Evolutionary conservation across 2,797 vertebrate genomes (phyloP), one percentile per base, ranked within the genome.

Genomic region (Microcaecilia unicolor): DNA sequence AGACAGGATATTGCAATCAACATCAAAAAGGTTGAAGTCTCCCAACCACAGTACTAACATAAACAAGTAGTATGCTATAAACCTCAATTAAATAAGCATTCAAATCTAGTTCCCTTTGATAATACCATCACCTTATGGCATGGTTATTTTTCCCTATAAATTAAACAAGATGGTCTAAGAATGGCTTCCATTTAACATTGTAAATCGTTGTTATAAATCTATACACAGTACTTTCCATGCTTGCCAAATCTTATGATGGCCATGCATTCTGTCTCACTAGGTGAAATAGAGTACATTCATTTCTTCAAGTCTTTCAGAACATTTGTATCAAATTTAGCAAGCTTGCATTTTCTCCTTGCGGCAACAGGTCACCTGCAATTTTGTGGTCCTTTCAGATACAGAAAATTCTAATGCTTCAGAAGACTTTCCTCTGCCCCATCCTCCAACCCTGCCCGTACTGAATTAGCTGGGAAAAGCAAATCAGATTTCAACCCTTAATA

Each of bases 321-420:
- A 44, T 31, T 52, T 46, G 41, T 58, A 57, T 61, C 42, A 45
- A 56, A 31, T 58, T 58, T 48, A 54, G 49, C 57, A 67, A 61
- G 40, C 49, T 58, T 64, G 54, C 62, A 58, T 15, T 58, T 69
- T 57, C 44, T 55, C 17, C 28, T 35, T 24, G 27, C 17, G 47
- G 37, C 20, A 41, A 37, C 67, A 37, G 0, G 1, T 52, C 50
- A 14, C 13, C 37, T 26, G 17, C 31, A 48, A 45, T 3, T 23
- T 31, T 30, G 42, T 33, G 31, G 36, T 61, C 61, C 35, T 44
- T 27, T 37, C 41, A 37, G 48, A 34, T 42, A 42, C 10, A 6
- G 8, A 44, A 57, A 22, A 9, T 32, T 38, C 28, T 37, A n/a
- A n/a, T n/a, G n/a, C n/a, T 41, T 18, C 41, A 61, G 54, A 51